Evolutionary conservation across 2,888 invertebrate species (phyloP).

Genomic region (Caenorhabditis uteleia): DNA sequence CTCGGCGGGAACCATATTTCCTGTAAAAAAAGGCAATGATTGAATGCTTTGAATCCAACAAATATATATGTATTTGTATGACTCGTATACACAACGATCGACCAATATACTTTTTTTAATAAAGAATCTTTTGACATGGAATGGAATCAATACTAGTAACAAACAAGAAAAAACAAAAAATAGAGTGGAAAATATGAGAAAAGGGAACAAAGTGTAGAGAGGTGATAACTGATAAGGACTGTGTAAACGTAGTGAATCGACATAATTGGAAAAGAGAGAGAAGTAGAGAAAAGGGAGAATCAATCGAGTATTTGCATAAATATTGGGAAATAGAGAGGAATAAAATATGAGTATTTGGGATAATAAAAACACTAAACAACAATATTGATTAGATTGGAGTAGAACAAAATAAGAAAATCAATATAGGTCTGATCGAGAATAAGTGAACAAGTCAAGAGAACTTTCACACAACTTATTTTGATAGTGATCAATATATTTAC

Average conservation of each 20-base stretch:
- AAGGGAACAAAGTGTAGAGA: background rate
- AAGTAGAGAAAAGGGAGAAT: background rate
- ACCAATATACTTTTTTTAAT: background rate
- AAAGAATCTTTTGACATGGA: too few species aligned
- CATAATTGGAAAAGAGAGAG: background rate
- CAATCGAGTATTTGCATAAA: too few species aligned
- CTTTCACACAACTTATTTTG: too few species aligned
- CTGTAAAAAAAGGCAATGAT: background rate
- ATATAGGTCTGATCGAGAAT: too few species aligned
- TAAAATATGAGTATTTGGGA: too few species aligned
- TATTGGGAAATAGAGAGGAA: too few species aligned
- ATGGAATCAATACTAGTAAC: background rate
- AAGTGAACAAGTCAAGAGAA: too few species aligned
- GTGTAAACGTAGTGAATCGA: constrained; percentile 1
- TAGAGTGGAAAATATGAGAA: background rate
- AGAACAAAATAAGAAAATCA: too few species aligned
- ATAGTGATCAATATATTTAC: too few species aligned
- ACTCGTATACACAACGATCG: background rate
- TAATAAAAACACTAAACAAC: too few species aligned
- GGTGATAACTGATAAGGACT: background rate
- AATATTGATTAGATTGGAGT: too few species aligned
- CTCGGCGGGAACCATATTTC: constrained; percentile 4
- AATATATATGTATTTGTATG: background rate
- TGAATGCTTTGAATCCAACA: background rate
- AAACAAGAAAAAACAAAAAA: background rate